Percentiles rank a stretch among this genome's conserved stretches.
Evolutionary conservation across 2,888 invertebrate genomes (phyloP).

Genomic region (Phaonia tiefii): DNA sequence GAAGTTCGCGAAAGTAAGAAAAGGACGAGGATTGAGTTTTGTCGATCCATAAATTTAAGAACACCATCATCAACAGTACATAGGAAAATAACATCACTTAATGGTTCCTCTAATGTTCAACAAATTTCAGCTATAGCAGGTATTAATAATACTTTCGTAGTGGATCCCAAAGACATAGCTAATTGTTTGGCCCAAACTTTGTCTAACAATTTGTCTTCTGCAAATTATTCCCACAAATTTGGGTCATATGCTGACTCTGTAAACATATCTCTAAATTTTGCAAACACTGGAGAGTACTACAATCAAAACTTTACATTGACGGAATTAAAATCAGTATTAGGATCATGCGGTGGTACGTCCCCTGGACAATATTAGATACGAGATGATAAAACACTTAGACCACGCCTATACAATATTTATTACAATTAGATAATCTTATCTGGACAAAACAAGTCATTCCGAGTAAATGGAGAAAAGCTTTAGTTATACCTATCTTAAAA

Average conservation of each 20-base stretch:
- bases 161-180: not conserved
- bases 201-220: conserved; percentile 38
- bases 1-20: not conserved
- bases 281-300: conserved; percentile 21
- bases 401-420: not conserved
- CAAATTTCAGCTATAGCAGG: conserved; percentile 19
- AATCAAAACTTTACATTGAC: conserved; percentile 18
- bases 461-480: conserved; percentile 41
- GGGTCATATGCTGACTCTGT: not conserved
- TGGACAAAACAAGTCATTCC: conserved; percentile 33
- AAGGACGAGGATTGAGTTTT: conserved; percentile 25
- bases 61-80: conserved; percentile 23
- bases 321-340: conserved; percentile 38
- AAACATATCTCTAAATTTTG: not conserved
- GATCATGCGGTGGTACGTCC: conserved; percentile 5
- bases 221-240: conserved; percentile 21
- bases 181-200: conserved; percentile 14
- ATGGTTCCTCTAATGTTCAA: not conserved
- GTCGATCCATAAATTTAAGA: conserved; percentile 17
- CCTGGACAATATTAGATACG: not conserved
- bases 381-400: not conserved
- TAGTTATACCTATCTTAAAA: conserved; percentile 41
- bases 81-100: too few relatives aligned
- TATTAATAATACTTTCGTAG: not conserved
- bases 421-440: not conserved